Evolutionary conservation across 2,113 vertebrate genomes (phyloP).

Genomic region (Merops nubicus): DNA sequence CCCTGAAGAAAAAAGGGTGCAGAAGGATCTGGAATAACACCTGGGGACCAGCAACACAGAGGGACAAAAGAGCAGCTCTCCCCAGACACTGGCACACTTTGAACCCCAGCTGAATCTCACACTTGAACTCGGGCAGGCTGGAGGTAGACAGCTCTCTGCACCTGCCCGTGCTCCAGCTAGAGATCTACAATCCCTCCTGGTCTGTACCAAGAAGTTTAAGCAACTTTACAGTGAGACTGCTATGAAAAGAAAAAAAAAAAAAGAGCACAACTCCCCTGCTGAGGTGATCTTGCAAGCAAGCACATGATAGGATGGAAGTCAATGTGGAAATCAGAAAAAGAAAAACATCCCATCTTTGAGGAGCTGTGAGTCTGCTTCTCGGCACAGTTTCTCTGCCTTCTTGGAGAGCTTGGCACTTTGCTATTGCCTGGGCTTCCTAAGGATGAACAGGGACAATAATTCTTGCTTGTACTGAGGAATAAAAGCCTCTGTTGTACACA

Average conservation of each 20-base stretch:
- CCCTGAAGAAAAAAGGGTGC: background rate
- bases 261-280: background rate
- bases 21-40: background rate
- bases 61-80: background rate
- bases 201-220: accelerated
- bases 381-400: background rate
- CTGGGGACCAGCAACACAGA: accelerated
- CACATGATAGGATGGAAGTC: accelerated
- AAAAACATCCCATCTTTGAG: accelerated
- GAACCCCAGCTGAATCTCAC: background rate
- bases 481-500: accelerated
- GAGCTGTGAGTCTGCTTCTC: background rate
- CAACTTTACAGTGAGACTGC: accelerated
- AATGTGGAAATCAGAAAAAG: background rate
- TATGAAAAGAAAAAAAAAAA: accelerated
- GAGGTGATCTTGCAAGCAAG: background rate
- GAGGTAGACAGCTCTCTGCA: background rate
- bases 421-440: background rate
- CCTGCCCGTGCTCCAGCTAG: accelerated
- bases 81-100: background rate
- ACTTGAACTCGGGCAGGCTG: background rate
- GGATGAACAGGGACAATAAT: background rate
- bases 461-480: background rate
- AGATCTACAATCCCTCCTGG: background rate
- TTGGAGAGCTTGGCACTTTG: background rate